Conservation (phyloP, 2,113 vertebrate species). For the Hoplias malabaricus region DNA sequence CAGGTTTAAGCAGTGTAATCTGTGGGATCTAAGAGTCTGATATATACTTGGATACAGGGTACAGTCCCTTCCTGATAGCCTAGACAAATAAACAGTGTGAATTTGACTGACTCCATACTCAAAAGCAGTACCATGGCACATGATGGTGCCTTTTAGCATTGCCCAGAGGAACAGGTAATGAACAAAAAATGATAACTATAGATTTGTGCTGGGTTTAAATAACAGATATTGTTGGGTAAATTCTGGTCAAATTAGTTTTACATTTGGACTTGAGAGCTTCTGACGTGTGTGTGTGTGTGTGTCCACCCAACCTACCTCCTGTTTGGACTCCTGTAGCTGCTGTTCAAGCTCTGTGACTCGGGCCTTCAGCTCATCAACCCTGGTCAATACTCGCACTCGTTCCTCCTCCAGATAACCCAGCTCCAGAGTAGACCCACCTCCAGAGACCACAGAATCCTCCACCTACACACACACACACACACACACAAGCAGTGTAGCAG, state of each 20-base stretch:
- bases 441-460: slow-evolving; percentile 69
- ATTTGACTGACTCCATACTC: no score
- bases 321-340: slow-evolving; percentile 88
- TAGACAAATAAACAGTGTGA: no score
- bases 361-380: slow-evolving; percentile 84
- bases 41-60: background rate
- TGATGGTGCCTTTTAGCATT: no score
- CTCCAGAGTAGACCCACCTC: slow-evolving; percentile 70
- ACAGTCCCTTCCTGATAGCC: no score
- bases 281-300: background rate
- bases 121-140: no score
- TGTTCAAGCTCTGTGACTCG: slow-evolving; percentile 89
- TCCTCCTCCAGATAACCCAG: slow-evolving; percentile 84
- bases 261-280: background rate
- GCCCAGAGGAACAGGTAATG: no score
- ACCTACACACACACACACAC: slow-evolving; percentile 69
- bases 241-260: no score
- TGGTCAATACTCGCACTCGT: slow-evolving; percentile 73
- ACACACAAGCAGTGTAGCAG: no score
- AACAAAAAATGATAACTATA: no score
- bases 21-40: background rate
- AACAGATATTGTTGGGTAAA: no score
- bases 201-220: no score
- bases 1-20: background rate
- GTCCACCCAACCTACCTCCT: slow-evolving; percentile 77